phyloP scores from a whole-genome alignment of 1,140 invertebrate species.

The Phenacoccus solenopsis region DNA sequence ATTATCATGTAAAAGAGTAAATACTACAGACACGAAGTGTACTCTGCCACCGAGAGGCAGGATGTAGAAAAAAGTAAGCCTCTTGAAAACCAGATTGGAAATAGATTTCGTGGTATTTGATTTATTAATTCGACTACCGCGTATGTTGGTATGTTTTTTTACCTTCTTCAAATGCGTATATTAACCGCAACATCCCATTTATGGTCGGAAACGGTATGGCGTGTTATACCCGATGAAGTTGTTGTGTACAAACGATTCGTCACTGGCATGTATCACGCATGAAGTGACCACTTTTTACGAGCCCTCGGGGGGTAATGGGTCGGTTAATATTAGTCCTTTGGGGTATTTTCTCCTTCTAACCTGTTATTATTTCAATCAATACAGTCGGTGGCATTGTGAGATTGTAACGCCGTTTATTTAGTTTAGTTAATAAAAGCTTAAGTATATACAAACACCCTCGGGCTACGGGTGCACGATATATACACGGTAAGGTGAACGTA shows the following conservation, averaged over 20 bases:
- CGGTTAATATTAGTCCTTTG: constrained; percentile 1
- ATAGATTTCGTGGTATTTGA: background rate
- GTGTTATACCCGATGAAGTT: background rate
- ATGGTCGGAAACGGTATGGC: background rate
- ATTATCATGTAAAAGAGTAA: background rate
- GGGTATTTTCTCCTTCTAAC: background rate
- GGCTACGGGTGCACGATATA: too few relatives aligned
- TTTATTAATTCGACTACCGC: background rate
- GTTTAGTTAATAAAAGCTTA: background rate
- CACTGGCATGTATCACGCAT: background rate
- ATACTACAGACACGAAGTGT: background rate
- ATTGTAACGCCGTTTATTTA: background rate
- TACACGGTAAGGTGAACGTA: too few relatives aligned
- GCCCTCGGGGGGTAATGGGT: background rate
- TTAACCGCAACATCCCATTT: background rate
- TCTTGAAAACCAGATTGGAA: background rate
- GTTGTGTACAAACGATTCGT: constrained; percentile 1
- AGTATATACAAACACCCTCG: too few relatives aligned
- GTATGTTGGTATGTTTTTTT: background rate
- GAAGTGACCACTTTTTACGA: background rate
- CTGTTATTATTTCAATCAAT: constrained; percentile 3
- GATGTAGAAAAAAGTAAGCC: too few relatives aligned
- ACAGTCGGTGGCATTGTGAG: background rate
- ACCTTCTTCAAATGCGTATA: too few relatives aligned
- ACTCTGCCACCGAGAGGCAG: too few relatives aligned